Evolutionary conservation across 23 tunicate genomes (phyloP), one percentile per base, ranked within the genome.

Genomic region (Trididemnum nubilum): DNA sequence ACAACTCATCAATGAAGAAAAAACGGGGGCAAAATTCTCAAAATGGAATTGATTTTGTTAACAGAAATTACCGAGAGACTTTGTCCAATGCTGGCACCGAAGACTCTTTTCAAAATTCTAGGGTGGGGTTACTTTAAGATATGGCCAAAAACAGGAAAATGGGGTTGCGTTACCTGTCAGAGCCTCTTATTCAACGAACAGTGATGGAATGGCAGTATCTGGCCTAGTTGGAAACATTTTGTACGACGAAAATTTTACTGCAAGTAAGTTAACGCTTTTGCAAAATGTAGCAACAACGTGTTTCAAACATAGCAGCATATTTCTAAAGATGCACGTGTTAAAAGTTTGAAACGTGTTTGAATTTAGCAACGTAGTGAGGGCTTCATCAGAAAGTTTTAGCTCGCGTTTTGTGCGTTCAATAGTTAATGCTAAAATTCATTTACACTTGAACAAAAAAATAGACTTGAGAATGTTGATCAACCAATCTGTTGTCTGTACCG

Each of bases 181-280:
- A 31, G 40, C 81, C 9, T 83, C 87, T 0, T 83, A 83, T 76
- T 30, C 81, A 2, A 60, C 81, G 15, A 80, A 64, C 54, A 81
- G 76, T 44, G 87, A 83, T 36, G 51, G 30, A 30, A 73, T 81
- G 21, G 87, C 81, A 83, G 87, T 61, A 73, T 5, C 38, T 34
- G 24, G 76, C 36, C 22, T 61, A 24, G 69, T n/a, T 22, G 69
- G 69, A 5, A 22, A 61, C 22, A 25, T n/a, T 25, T 4, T 61
- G 19, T 25, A 61, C 5, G 29, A 61, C 22, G 69, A 22, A 61
- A 25, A 61, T 25, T 61, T 61, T 25, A 22, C 29, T 9, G 4
- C 23, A 61, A 25, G 69, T 61, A 25, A 61, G 27, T 61, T 61
- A 4, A n/a, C n/a, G n/a, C n/a, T n/a, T n/a, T n/a, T n/a, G n/a